These are phyloP conservation scores for Pterocles orientalis DNA, from an alignment of 2,113 vertebrate genomes.

Conservation along the genomic window DNA sequence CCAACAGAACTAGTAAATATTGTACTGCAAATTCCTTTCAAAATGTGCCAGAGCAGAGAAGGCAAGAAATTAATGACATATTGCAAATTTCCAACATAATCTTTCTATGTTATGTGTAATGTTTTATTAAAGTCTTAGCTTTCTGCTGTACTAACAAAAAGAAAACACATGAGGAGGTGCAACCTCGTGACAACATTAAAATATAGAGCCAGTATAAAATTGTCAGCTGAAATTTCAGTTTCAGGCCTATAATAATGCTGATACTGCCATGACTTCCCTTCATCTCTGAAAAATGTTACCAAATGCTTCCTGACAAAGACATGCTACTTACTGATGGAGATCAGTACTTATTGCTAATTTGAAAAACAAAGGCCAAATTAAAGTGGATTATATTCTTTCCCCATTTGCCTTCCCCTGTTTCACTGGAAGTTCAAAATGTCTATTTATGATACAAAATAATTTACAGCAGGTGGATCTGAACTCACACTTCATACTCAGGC, in stretches of 20 bases:
- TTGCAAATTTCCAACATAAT: neutral
- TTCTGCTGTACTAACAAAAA: neutral
- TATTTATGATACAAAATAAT: neutral
- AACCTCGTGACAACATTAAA: neutral
- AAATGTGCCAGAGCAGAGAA: neutral
- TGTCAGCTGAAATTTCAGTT: neutral
- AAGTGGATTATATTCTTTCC: neutral
- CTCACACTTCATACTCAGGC: neutral
- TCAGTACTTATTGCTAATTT: constrained; percentile 10
- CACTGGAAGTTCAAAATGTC: neutral
- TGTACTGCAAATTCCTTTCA: neutral
- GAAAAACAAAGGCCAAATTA: constrained; percentile 15
- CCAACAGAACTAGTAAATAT: neutral
- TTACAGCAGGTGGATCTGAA: neutral
- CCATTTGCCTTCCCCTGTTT: neutral
- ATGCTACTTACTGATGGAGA: neutral
- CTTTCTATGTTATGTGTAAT: neutral
- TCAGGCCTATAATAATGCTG: neutral
- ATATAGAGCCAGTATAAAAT: neutral
- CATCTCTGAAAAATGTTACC: neutral
- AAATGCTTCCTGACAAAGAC: neutral
- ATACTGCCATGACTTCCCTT: neutral
- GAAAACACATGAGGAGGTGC: neutral
- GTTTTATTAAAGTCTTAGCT: neutral
- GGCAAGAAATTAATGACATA: neutral